phyloP scores from a whole-genome alignment of 2,797 vertebrate species.

The Microctenopoma lineatum region DNA sequence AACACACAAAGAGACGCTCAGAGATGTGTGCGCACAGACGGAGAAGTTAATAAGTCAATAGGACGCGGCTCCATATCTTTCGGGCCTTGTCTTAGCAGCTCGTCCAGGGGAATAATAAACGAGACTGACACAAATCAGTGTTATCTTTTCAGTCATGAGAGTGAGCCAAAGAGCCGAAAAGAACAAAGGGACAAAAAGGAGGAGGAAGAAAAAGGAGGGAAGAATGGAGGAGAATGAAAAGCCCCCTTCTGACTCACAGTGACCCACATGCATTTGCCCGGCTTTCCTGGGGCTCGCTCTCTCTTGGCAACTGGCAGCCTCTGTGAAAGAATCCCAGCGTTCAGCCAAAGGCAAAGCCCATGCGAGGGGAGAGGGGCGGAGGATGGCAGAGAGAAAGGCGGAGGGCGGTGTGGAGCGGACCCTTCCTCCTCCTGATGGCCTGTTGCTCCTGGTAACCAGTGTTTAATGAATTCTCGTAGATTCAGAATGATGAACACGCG shows the following conservation, averaged over 20 bases:
- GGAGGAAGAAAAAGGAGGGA: conserved; percentile 60
- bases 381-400: conserved; percentile 47
- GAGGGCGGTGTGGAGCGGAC: conserved; percentile 53
- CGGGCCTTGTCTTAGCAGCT: conserved; percentile 69
- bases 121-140: conserved; percentile 79
- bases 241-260: conserved; percentile 79
- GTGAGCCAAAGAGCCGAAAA: conserved; percentile 67
- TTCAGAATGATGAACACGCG: conserved; percentile 43
- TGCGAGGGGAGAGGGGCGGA: conserved; percentile 55
- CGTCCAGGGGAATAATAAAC: conserved; percentile 74
- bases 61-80: conserved; percentile 74
- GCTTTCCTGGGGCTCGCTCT: conserved; percentile 79
- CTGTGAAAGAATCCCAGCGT: conserved; percentile 86
- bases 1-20: conserved; percentile 37
- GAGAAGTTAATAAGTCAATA: conserved; percentile 82
- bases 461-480: conserved; percentile 75
- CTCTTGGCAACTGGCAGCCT: conserved; percentile 85
- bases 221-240: conserved; percentile 71
- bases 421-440: conserved; percentile 60
- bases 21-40: conserved; percentile 55
- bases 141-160: conserved; percentile 82
- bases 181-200: conserved; percentile 72
- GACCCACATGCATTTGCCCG: conserved; percentile 82
- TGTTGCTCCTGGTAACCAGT: conserved; percentile 75
- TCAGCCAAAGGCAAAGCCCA: conserved; percentile 84